Conservation (phyloP, 2,888 invertebrate genomes). For the Leptopterna dolabrata region DNA sequence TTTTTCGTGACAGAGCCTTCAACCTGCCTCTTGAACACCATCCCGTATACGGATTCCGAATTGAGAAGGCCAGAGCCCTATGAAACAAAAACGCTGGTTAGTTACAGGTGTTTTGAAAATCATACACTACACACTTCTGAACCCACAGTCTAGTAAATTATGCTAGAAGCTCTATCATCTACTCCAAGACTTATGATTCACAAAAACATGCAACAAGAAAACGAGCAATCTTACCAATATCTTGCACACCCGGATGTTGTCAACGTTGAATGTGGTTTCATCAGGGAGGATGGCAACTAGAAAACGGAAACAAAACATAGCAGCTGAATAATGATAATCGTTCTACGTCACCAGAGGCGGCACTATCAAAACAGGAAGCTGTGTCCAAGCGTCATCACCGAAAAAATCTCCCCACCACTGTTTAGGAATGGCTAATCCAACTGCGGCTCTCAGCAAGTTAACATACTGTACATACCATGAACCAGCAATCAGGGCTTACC, state of each 20-base stretch:
- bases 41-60: constrained; percentile 89
- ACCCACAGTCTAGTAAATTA: not conserved
- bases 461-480: no score
- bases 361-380: no score
- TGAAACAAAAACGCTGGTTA: constrained; percentile 64
- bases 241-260: constrained; percentile 95
- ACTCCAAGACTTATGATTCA: not conserved
- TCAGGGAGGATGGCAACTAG: constrained; percentile 85
- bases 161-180: not conserved
- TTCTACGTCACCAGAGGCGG: no score
- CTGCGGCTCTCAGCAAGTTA: no score
- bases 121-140: not conserved
- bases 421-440: no score
- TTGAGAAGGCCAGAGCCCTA: constrained; percentile 84
- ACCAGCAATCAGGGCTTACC: no score
- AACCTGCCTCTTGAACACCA: constrained; percentile 97
- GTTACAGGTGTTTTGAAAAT: no score
- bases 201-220: no score
- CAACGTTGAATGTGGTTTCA: constrained; percentile 93
- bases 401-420: no score
- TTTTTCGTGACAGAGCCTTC: constrained; percentile 89
- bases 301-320: constrained; percentile 60
- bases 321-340: not conserved
- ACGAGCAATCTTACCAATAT: constrained; percentile 69
- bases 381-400: no score